Evolutionary conservation across 2,888 invertebrate species (phyloP), one percentile per base, ranked within the genome.

Genomic region (Carpatolechia fugitivella): DNA sequence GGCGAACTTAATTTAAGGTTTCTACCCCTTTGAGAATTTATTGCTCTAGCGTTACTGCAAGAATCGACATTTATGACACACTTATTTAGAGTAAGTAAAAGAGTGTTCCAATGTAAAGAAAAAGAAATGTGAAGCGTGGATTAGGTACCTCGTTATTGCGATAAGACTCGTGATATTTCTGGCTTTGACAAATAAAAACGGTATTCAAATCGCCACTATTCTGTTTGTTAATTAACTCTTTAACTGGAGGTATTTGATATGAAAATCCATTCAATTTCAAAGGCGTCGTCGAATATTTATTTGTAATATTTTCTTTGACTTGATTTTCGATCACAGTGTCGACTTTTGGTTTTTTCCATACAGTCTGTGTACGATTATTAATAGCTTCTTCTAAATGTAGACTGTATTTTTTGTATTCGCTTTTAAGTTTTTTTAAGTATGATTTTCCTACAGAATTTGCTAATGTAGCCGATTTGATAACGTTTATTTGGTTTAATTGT

Each of bases 161-260:
- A n/a, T 10, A 10, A 2, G 4, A 6, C 1, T 3, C 29, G 6
- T 13, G 6, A 13, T 29, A 20, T n/a, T 29, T 44, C n/a, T 44
- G 44, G 20, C 44, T 29, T 20, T 44, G 10, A 13, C 44, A 44
- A 11, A 44, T 44, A 29, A 44, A 44, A 24, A 44, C 44, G 24
- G 44, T 44, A 29, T 66, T 49, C 14, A 44, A 29, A 11, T 8
- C 20, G 18, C 11, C n/a, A 13, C 40, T 44, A 24, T 44, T 20
- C 13, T 44, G 5, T 4, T 29, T 20, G 11, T 24, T 29, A 44
- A 20, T 24, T 7, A 13, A n/a, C n/a, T 29, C 44, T 20, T 29
- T 10, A 10, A 8, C 2, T 3, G 16, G 16, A 2, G 40, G 40
- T 5, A 4, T 10, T 41, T 41, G 18, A 10, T 3, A 18, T 3